Conservation (phyloP, 2,113 vertebrate genomes). For the Psephotus haematonotus region DNA sequence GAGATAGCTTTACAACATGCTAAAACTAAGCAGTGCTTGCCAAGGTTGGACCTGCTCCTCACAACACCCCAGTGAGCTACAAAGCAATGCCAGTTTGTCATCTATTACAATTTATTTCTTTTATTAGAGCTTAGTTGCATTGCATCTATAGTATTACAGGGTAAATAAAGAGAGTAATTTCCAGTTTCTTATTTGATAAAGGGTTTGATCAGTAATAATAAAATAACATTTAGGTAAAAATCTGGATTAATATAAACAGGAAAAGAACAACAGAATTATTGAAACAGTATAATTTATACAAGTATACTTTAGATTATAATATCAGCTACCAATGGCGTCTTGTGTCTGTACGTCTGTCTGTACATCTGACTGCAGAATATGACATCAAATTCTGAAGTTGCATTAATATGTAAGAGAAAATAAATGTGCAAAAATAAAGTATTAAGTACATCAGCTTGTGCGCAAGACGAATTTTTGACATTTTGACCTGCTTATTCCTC, state of each 20-base stretch:
- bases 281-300: not conserved
- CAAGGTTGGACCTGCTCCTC: not conserved
- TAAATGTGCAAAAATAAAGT: not conserved
- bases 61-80: not conserved
- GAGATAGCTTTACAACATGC: not conserved
- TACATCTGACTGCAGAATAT: not conserved
- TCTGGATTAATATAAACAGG: not conserved
- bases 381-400: not conserved
- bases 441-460: not conserved
- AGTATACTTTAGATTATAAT: not conserved
- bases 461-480: not conserved
- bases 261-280: not conserved
- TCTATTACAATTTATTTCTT: not conserved
- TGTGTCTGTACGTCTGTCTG: not conserved
- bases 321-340: not conserved
- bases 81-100: not conserved
- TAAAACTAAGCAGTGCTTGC: not conserved
- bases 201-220: not conserved
- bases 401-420: not conserved
- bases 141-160: not conserved
- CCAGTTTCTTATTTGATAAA: not conserved
- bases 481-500: not conserved
- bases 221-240: conserved; percentile 10
- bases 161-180: not conserved
- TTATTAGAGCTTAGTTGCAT: not conserved